Percentiles rank a stretch among this genome's conserved stretches.
Conservation (phyloP, 2,888 invertebrate genomes). For the Ectemnius lituratus region DNA sequence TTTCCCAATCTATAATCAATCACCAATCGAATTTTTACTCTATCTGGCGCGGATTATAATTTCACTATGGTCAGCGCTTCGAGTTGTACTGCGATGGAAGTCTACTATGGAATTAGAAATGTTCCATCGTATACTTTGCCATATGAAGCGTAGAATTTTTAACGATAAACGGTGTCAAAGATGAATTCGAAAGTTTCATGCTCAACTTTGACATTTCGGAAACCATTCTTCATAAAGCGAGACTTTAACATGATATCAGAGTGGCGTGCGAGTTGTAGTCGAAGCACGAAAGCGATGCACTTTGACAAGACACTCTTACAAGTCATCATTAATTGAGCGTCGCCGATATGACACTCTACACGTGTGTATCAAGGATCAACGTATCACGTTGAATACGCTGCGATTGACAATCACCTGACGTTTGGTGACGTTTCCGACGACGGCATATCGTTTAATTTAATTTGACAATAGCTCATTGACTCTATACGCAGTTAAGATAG, state of each 20-base stretch:
- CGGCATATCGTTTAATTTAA: conserved; percentile 73
- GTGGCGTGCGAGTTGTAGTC: conserved; percentile 32
- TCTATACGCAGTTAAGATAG: conserved; percentile 44
- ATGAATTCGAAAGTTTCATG: no score
- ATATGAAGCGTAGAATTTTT: no score
- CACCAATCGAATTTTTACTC: no score
- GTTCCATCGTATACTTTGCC: no score
- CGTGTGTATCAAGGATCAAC: conserved; percentile 28
- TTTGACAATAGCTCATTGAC: conserved; percentile 75
- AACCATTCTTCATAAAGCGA: not conserved
- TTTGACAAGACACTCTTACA: not conserved
- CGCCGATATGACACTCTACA: conserved; percentile 1
- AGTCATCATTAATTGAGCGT: conserved; percentile 27
- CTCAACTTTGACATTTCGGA: not conserved
- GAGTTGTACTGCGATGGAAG: no score
- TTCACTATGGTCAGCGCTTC: no score
- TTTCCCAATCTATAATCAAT: no score
- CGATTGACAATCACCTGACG: conserved; percentile 65
- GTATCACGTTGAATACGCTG: conserved; percentile 44
- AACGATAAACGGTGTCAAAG: no score
- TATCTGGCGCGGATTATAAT: no score
- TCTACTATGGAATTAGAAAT: no score
- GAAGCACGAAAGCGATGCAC: conserved; percentile 12
- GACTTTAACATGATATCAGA: conserved; percentile 2
- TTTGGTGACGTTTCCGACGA: conserved; percentile 62